These are phyloP conservation scores for Passerculus sandwichensis DNA, from an alignment of 2,797 vertebrate species.

Conservation along the genomic window DNA sequence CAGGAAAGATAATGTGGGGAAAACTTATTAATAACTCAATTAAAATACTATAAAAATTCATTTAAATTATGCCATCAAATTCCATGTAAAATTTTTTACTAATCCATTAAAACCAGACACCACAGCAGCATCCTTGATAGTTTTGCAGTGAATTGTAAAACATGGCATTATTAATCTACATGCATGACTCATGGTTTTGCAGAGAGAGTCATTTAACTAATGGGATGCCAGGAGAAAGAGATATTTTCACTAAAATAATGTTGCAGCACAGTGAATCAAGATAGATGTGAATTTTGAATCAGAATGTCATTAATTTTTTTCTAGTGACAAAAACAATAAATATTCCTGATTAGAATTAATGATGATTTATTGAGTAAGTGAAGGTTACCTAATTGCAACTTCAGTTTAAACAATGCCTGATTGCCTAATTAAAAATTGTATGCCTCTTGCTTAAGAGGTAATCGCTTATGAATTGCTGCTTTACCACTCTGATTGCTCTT, in stretches of 20 bases:
- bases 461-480: not conserved
- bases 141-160: not conserved
- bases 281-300: conserved; percentile 25
- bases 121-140: not conserved
- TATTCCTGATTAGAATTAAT: conserved; percentile 60
- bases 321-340: conserved; percentile 2
- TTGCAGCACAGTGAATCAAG: not conserved
- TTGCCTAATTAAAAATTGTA: conserved; percentile 34
- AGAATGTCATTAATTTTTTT: conserved; percentile 26
- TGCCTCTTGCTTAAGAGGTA: conserved; percentile 35
- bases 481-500: not conserved
- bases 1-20: not conserved
- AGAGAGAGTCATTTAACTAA: conserved; percentile 17
- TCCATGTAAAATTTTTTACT: not conserved
- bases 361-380: conserved; percentile 40
- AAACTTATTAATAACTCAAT: not conserved
- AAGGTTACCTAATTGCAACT: conserved; percentile 38
- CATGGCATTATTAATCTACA: not conserved
- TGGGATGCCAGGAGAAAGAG: not conserved
- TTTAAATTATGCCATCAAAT: not conserved
- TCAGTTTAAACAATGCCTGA: conserved; percentile 57
- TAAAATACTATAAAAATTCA: not conserved
- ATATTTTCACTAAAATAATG: not conserved
- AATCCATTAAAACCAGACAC: not conserved
- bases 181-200: not conserved